A percentile compares a stretch with the other conserved stretches of the same genome.
Evolutionary conservation across 2,113 vertebrate genomes (phyloP).

Genomic region (Rattus rattus): DNA sequence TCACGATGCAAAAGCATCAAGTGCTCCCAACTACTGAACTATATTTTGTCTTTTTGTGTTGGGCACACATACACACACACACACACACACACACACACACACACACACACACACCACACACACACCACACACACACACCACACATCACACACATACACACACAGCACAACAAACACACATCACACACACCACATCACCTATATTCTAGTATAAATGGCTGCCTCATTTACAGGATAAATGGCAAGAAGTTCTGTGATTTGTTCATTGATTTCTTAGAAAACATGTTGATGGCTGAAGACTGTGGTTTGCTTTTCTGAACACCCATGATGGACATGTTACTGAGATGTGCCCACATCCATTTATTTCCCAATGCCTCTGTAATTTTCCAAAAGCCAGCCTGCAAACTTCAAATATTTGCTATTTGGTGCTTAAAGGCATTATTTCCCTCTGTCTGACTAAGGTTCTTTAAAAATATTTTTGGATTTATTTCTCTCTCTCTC

Average conservation of each 20-base stretch:
- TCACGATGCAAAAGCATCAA: not conserved
- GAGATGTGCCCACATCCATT: not conserved
- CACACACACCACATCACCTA: not conserved
- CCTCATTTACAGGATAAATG: not conserved
- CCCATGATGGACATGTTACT: not conserved
- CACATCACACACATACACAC: not conserved
- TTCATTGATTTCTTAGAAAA: not conserved
- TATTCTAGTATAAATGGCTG: not conserved
- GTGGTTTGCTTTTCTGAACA: not conserved
- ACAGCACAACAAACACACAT: not conserved
- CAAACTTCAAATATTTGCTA: not conserved
- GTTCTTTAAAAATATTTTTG: not conserved
- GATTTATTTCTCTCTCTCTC: not conserved
- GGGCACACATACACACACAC: not conserved
- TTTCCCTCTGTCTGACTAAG: not conserved
- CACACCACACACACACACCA: not conserved
- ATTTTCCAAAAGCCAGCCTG: not conserved
- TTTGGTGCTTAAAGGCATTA: not conserved
- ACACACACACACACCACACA: not conserved
- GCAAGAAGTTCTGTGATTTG: not conserved
- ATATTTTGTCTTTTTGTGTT: not conserved
- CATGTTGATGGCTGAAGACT: not conserved
- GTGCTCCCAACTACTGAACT: not conserved
- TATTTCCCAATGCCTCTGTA: not conserved
- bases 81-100: not conserved